Conservation (phyloP, 1,140 invertebrate species). For the Drosophila azteca region DNA sequence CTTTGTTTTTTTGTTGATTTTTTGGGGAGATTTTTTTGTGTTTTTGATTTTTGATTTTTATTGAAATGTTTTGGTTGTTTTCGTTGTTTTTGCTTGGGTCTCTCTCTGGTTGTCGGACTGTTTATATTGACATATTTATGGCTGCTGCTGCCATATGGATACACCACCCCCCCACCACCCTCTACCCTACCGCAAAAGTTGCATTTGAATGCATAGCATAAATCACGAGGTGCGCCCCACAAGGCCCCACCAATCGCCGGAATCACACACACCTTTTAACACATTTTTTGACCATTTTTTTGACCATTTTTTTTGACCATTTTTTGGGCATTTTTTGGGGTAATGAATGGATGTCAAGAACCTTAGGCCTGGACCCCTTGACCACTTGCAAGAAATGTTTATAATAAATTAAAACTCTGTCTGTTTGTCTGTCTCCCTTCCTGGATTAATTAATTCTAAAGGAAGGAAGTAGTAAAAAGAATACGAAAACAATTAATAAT, state of each 20-base stretch:
- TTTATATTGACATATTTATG: conserved; percentile 79
- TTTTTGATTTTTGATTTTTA: conserved; percentile 71
- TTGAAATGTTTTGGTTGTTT: conserved; percentile 78
- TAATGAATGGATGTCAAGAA: conserved; percentile 47
- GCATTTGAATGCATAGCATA: conserved; percentile 70
- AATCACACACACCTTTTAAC: conserved; percentile 69
- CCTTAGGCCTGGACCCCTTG: conserved; percentile 34
- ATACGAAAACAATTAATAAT: neutral
- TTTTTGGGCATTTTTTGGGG: conserved; percentile 10
- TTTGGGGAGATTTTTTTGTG: conserved; percentile 18
- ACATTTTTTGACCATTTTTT: conserved; percentile 56
- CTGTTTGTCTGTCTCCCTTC: neutral
- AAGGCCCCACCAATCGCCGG: conserved; percentile 8
- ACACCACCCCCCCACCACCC: no score
- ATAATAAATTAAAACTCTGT: conserved; percentile 30
- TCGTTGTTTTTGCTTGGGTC: conserved; percentile 54
- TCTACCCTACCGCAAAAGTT: conserved; percentile 7
- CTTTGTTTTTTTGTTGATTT: conserved; percentile 1
- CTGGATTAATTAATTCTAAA: conserved; percentile 40
- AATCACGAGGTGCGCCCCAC: conserved; percentile 68
- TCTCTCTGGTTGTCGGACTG: conserved; percentile 55
- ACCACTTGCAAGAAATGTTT: neutral
- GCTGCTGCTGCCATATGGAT: conserved; percentile 36
- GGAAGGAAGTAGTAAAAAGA: conserved; percentile 11
- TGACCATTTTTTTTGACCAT: conserved; percentile 45